phyloP scores from a whole-genome alignment of 1,140 invertebrate genomes.

The Amphibalanus amphitrite region DNA sequence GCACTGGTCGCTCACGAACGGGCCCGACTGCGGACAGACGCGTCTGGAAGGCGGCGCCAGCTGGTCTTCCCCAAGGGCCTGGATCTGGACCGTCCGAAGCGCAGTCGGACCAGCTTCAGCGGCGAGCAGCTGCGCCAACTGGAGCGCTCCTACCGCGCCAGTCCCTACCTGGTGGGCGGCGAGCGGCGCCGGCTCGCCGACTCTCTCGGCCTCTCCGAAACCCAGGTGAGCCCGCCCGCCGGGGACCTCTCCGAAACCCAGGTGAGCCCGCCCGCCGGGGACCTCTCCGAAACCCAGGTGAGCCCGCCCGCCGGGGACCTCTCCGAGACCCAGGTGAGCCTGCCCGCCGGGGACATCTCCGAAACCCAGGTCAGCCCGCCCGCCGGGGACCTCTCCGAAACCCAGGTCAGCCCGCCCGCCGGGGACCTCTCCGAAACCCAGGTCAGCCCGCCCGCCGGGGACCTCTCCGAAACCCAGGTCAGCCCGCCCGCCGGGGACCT shows the following conservation, averaged over 20 bases:
- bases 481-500: too few relatives aligned
- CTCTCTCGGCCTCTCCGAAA: constrained; percentile 30
- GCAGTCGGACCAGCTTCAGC: constrained; percentile 34
- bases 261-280: constrained; percentile 25
- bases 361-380: too few relatives aligned
- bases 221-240: constrained; percentile 30
- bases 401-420: too few relatives aligned
- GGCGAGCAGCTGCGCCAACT: constrained; percentile 30
- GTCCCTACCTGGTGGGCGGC: constrained; percentile 34
- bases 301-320: constrained; percentile 23
- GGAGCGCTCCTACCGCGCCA: constrained; percentile 30
- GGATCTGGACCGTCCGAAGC: constrained; percentile 34
- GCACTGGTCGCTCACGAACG: too few relatives aligned
- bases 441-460: too few relatives aligned
- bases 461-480: too few relatives aligned
- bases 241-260: constrained; percentile 34
- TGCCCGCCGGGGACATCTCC: too few relatives aligned
- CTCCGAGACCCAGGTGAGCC: constrained; percentile 33
- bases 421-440: too few relatives aligned
- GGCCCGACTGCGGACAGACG: too few relatives aligned
- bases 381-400: too few relatives aligned
- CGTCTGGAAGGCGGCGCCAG: constrained; percentile 30
- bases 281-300: constrained; percentile 35
- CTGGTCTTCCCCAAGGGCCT: constrained; percentile 34
- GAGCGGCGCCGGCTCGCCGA: constrained; percentile 30